These are phyloP conservation scores for Oreohelix idahoensis DNA, from an alignment of 1,140 invertebrate species.

Conservation along the genomic window DNA sequence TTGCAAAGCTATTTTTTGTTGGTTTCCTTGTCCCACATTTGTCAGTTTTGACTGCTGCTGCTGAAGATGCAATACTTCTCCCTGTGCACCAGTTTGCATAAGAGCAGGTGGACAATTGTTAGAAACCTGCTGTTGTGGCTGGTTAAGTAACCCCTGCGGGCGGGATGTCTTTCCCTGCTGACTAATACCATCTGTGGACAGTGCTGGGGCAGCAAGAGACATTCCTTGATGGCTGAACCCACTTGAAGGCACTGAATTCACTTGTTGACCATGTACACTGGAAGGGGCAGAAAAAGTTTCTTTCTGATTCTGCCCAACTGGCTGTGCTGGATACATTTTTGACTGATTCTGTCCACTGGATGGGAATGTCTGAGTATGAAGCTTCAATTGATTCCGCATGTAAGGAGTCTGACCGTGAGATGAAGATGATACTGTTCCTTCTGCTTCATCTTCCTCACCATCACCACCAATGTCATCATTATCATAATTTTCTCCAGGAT, in stretches of 20 bases:
- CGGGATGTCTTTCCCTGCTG: not conserved
- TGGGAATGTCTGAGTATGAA: not conserved
- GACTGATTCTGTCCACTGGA: not conserved
- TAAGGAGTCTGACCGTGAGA: not conserved
- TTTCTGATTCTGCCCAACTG: not conserved
- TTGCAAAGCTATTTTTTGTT: not conserved
- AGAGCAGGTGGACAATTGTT: not conserved
- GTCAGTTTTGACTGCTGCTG: not conserved
- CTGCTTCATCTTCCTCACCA: constrained; percentile 17
- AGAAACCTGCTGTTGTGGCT: not conserved
- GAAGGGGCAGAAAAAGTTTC: not conserved
- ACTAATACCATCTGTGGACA: not conserved
- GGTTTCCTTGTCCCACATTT: not conserved
- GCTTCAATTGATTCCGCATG: not conserved
- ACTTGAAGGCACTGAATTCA: not conserved
- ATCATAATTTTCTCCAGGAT: not conserved
- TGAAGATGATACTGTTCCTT: constrained; percentile 29
- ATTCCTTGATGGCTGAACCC: not conserved
- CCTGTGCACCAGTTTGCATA: not conserved
- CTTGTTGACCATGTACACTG: not conserved
- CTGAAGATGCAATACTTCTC: not conserved
- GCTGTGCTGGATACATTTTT: not conserved
- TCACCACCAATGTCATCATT: constrained; percentile 23
- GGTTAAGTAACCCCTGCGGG: not conserved
- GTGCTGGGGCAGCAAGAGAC: not conserved